Base-by-base conservation (phyloP, 2,797 vertebrate species). In the Megalops cyprinoides region DNA sequence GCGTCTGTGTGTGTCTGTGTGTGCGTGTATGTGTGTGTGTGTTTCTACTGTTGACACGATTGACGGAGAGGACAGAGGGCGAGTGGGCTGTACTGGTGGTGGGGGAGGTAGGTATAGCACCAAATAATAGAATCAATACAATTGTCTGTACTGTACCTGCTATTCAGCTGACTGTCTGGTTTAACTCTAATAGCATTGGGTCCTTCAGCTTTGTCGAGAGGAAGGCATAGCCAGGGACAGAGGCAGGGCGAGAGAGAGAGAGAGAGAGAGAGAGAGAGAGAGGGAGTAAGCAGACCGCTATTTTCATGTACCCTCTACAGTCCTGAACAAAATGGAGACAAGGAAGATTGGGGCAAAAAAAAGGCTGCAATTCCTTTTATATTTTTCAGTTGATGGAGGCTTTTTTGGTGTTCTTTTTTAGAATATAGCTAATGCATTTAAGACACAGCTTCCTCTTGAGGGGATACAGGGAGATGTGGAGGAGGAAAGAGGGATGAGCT, bases 91-190 rank as follows among this genome's bases (percentile, higher is more conserved):
- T 84, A 87, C 77, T 84, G 83, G 76, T 81, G 84, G 86, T 83
- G 80, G 86, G 87, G 86, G 82, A 89, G 91, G 88, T 87, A 90
- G 89, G 88, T 88, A 87, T 87, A 86, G 89, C 87, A 86, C 78
- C 89, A 87, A 87, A 90, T 86, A 90, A 91, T 89, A 84, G 89
- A 90, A 93, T 93, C 91, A 90, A 90, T 91, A 92, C 87, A 90
- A 90, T 90, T 91, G 90, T 93, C 91, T 93, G 87, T 90, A 89
- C 87, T 90, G 88, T 91, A 91, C 90, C 91, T 92, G 92, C 90
- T 84, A 84, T 88, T 89, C 89, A 89, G 88, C 90, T 88, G 83
- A 85, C 86, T 91, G 85, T 86, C 89, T 92, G 88, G 42, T 49
- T 46, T 46, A 60, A 75, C 53, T 62, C 71, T 48, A 20, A 79